Evolutionary conservation across 2,113 vertebrate genomes (phyloP), one percentile per base, ranked within the genome.

Genomic region (Motacilla alba): DNA sequence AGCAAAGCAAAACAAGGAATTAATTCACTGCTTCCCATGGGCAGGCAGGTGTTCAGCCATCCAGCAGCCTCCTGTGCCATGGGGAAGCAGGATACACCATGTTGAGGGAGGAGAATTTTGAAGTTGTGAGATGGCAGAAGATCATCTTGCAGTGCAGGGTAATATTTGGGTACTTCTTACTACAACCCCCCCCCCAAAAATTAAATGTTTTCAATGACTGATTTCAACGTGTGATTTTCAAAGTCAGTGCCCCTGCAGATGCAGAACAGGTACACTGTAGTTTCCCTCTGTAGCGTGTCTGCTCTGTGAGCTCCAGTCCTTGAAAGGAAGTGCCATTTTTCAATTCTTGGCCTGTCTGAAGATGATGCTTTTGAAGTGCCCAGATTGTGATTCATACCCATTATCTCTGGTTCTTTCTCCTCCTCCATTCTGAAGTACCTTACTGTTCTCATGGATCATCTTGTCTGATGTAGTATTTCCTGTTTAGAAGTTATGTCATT

Each of bases 371-470:
- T 37, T 63, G 6, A 82, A 41, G 8, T 44, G n/a, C 7, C 10
- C 16, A 6, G 6, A 18, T 23, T 19, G 19, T 43, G 39, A 21
- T 21, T 53, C 7, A 10, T 9, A 5, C 8, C 3, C 0, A 1
- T 55, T 87, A 11, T 18, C 10, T 62, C 46, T 41, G 43, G 22
- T 33, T 30, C 19, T 35, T 63, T 14, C 18, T 67, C 18, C 46
- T 72, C 21, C 9, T 77, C 37, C 21, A 3, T 63, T 78, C 41
- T 68, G n/a, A 49, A 63, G 43, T 43, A 39, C 21, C 58, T 80
- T 24, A 15, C 21, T 0, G 0, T 49, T 81, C 49, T 59, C 20
- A 22, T 0, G 1, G 39, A 22, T 77, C 69, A 33, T 15, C 7
- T 23, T 73, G 30, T n/a, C 11, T 21, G 8, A 24, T 60, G 66